Evolutionary conservation across 92 coral and sea anemone genomes (phyloP), one percentile per base, ranked within the genome.

Genomic region (Phenganax subtilis): DNA sequence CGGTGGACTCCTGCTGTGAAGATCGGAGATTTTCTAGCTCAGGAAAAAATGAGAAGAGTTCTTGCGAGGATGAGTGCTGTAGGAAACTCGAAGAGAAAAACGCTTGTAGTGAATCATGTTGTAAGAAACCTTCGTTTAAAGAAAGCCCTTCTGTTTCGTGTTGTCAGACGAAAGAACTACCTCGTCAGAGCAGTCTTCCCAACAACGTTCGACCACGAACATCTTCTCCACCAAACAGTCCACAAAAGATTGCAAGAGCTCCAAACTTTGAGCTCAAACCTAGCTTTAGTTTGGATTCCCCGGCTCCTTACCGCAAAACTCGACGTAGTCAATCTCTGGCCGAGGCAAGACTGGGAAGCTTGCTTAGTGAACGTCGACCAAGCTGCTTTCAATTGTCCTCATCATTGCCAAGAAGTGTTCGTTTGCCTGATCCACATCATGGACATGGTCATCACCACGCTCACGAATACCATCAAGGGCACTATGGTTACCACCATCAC

Each of bases 311-410:
- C 47, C 73, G 73, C 16, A 68, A 68, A 68, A 28, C 52, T 16
- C 31, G n/a, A 11, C 73, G 73, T 6, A 68, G 73, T 68, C 73
- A 68, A 17, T 30, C 53, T 68, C 54, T 68, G 73, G 73, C 73
- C 73, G 73, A 68, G 16, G 73, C 73, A 5, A 68, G 73, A 20
- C 37, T 68, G 53, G 73, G 73, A 12, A 68, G 73, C 47, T 53
- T 68, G 12, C 54, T 75, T 14, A 76, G 20, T 69, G 81, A 76
- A 20, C 64, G 81, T 5, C 58, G 70, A 76, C 81, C 69, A 6
- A 76, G 81, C 31, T 76, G 56, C 44, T 59, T 52, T 5, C 55
- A 75, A 51, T 44, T 56, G n/a, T 75, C 53, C 7, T 6, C 37
- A 2, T 27, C 14, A 16, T 63, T 52, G 14, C 30, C 25, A 6